Evolutionary conservation across 1,140 invertebrate species (phyloP), one percentile per base, ranked within the genome.

Genomic region (Zaprionus taronus): DNA sequence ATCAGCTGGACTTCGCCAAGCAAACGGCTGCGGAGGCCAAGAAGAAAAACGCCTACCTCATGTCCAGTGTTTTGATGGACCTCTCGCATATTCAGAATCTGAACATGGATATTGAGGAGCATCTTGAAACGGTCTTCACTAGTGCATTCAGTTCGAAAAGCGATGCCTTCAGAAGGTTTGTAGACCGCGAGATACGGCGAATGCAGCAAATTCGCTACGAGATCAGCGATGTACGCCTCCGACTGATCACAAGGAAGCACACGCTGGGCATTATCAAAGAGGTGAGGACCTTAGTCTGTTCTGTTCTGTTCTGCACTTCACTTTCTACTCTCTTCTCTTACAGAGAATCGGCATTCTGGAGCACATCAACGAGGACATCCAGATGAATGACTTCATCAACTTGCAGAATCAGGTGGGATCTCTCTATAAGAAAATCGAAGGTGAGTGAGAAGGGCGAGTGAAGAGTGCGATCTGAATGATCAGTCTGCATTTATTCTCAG

Each of bases 341-440:
- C 36, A 85, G 84, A 79, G 75, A 87, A 71, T 79, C 2, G 20
- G n/a, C 0, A 55, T 72, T 5, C 41, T 92, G 14, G 77, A 87
- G 44, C 58, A 77, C 34, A 53, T 92, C 2, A 77, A 79, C 26
- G 74, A 89, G 7, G 70, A 73, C 0, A 38, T 92, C 3, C 56
- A 34, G 14, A 70, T 92, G 34, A 55, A 28, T 2, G 78, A 92
- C 22, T 92, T 80, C 34, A 69, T 84, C 9, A 9, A 57, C 38
- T 51, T 91, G 11, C 79, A 92, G 17, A 89, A 80, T 20, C 79
- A 91, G 24, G 62, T 77, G 1, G 31, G 72, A 11, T 34, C 74
- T 5, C 31, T 92, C 17, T 53, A 63, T 4, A 89, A 91, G 26
- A 92, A 92, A 72, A 72, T 91, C 17, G 91, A 92, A 62, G 91